Percentiles rank a stretch among this genome's conserved stretches.
Evolutionary conservation across 2,888 invertebrate species (phyloP).

Genomic region (Macrophya alboannulata): DNA sequence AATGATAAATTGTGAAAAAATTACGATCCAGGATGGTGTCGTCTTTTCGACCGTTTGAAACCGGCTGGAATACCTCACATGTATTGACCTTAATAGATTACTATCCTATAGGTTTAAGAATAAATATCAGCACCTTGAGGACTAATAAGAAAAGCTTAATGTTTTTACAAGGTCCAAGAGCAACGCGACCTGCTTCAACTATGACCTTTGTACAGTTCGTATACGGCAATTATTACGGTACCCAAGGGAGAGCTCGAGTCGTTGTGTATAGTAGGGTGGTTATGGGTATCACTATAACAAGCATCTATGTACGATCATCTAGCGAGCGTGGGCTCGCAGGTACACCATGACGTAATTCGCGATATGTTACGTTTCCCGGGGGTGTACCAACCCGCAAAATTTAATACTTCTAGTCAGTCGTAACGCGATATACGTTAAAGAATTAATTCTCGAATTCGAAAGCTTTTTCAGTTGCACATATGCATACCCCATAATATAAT

Average conservation of each 20-base stretch:
- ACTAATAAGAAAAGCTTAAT: slow-evolving; percentile 41
- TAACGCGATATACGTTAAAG: background rate
- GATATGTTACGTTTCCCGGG: slow-evolving; percentile 23
- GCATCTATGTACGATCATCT: slow-evolving; percentile 1
- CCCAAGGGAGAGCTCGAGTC: slow-evolving; percentile 22
- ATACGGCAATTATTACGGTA: slow-evolving; percentile 42
- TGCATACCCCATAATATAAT: too few relatives aligned
- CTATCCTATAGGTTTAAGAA: background rate
- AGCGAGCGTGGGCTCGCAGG: background rate
- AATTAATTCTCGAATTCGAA: background rate
- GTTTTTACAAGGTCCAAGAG: slow-evolving; percentile 27
- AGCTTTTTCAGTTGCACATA: background rate
- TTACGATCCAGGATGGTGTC: too few relatives aligned
- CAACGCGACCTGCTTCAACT: slow-evolving; percentile 6
- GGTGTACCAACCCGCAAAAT: slow-evolving; percentile 20
- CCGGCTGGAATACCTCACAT: background rate
- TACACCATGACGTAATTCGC: slow-evolving; percentile 23
- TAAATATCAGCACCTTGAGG: slow-evolving; percentile 7
- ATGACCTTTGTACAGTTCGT: slow-evolving; percentile 31
- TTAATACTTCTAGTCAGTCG: background rate
- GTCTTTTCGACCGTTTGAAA: too few relatives aligned
- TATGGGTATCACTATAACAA: slow-evolving; percentile 8
- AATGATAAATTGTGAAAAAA: too few relatives aligned
- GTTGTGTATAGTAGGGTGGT: slow-evolving; percentile 20
- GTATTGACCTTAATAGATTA: background rate